Evolutionary conservation across 92 coral and sea anemone genomes (phyloP).

Genomic region (Heteractis magnifica): DNA sequence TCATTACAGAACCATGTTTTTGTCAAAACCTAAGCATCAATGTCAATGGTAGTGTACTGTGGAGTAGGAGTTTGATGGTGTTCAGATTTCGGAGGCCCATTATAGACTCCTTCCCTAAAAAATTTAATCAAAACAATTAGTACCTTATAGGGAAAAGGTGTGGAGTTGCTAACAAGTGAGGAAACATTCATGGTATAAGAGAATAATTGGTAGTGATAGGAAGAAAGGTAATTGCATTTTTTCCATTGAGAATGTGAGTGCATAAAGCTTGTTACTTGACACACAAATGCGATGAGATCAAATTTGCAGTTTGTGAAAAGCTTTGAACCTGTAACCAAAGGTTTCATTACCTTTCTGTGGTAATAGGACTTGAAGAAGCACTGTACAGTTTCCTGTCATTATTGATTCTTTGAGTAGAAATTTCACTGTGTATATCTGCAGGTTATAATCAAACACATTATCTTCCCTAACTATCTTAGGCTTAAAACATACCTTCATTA

Average conservation of each 20-base stretch:
- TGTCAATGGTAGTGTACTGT: constrained; percentile 33
- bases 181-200: too few species aligned
- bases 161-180: too few species aligned
- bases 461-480: too few species aligned
- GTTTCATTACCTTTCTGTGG: constrained; percentile 16
- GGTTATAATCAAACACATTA: not conserved
- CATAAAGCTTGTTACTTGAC: too few species aligned
- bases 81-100: constrained; percentile 6
- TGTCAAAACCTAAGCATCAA: constrained; percentile 15
- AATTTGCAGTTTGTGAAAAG: too few species aligned
- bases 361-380: constrained; percentile 8
- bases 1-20: not conserved
- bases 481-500: too few species aligned
- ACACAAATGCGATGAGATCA: too few species aligned
- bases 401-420: constrained; percentile 23
- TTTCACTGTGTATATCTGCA: constrained; percentile 41
- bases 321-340: not conserved
- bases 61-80: constrained; percentile 7
- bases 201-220: too few species aligned
- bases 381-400: constrained; percentile 1
- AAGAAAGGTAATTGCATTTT: too few species aligned
- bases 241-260: too few species aligned
- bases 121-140: not conserved
- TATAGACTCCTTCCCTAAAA: not conserved
- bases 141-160: not conserved